phyloP scores from a whole-genome alignment of 2,113 vertebrate genomes.

The Daubentonia madagascariensis region DNA sequence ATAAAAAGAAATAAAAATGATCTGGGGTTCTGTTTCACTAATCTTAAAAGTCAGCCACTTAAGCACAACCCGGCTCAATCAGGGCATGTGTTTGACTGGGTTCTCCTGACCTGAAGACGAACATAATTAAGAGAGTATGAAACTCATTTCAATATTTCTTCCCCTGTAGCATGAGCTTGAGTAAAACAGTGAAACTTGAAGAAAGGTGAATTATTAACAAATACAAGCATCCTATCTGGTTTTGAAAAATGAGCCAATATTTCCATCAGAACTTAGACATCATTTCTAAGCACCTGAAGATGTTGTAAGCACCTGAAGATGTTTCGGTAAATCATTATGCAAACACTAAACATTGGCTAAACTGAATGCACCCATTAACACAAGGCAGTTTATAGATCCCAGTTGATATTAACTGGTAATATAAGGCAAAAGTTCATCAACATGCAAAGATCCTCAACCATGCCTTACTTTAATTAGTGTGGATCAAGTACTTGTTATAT shows the following conservation, averaged over 20 bases:
- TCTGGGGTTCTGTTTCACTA: not conserved
- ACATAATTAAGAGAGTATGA: not conserved
- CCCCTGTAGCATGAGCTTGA: not conserved
- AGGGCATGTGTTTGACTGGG: not conserved
- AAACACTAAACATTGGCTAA: not conserved
- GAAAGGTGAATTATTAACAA: not conserved
- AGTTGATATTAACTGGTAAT: not conserved
- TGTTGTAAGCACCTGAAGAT: not conserved
- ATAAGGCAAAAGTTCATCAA: not conserved
- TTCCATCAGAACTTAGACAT: not conserved
- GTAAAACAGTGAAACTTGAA: not conserved
- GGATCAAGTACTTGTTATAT: not conserved
- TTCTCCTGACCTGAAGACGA: not conserved
- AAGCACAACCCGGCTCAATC: not conserved
- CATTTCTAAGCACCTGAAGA: not conserved
- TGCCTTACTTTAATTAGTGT: not conserved
- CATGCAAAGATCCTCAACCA: not conserved
- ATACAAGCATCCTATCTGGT: not conserved
- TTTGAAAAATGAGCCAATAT: conserved; percentile 17
- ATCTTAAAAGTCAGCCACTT: conserved; percentile 35
- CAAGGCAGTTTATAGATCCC: not conserved
- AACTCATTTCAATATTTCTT: not conserved
- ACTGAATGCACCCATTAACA: not conserved
- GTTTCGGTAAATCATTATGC: not conserved
- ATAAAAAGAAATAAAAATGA: conserved; percentile 42